These are phyloP conservation scores for Indicator indicator DNA, from an alignment of 2,113 vertebrate species.

Conservation along the genomic window DNA sequence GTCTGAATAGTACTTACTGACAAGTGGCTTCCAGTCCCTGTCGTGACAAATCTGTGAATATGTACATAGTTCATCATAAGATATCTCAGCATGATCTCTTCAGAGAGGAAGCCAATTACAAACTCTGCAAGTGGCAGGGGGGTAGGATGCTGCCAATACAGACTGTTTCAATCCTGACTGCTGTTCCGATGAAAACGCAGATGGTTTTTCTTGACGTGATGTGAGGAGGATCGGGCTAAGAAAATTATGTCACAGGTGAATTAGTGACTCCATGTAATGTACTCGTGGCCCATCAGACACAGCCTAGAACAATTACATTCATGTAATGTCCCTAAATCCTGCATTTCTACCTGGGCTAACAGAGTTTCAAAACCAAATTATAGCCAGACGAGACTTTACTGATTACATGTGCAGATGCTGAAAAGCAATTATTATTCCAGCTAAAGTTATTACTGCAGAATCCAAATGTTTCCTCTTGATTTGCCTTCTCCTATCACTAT, in stretches of 20 bases:
- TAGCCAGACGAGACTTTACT: neutral
- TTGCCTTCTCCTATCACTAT: neutral
- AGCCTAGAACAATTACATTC: neutral
- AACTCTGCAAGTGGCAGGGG: neutral
- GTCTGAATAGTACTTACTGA: neutral
- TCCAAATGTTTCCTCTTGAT: neutral
- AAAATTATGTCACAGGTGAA: neutral
- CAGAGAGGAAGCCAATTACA: neutral
- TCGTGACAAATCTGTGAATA: neutral
- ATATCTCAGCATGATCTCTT: neutral
- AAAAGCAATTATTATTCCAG: neutral
- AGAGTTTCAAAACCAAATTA: constrained; percentile 4
- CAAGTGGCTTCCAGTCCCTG: neutral
- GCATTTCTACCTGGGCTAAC: constrained; percentile 5
- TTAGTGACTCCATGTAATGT: neutral
- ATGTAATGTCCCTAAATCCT: neutral
- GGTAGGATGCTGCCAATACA: neutral
- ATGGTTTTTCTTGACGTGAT: neutral
- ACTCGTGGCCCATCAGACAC: neutral
- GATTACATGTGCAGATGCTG: neutral
- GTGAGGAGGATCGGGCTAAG: neutral
- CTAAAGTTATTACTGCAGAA: neutral
- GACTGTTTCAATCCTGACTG: neutral
- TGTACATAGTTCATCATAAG: neutral
- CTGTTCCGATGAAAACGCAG: neutral